Percentiles rank a stretch among this genome's conserved stretches.
phyloP scores from a whole-genome alignment of 2,797 vertebrate species.

The Rhynchotus rufescens region DNA sequence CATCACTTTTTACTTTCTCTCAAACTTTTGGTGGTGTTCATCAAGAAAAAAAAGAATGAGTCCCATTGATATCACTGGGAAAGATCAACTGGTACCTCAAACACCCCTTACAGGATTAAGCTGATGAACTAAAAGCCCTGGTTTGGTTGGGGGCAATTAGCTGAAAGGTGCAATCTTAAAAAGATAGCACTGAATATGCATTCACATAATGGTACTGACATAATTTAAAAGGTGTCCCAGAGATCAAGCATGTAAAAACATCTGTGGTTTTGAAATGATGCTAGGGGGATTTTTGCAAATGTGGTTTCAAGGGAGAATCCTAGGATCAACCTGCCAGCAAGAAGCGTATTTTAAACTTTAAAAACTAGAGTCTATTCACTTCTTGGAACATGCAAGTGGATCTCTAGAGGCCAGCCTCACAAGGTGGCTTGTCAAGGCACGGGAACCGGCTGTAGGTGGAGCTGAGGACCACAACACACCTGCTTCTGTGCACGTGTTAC shows the following conservation, averaged over 20 bases:
- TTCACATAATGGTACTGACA: neutral
- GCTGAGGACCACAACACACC: fast-evolving
- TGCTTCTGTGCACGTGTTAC: neutral
- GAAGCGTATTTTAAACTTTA: neutral
- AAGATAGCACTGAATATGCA: fast-evolving
- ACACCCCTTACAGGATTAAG: neutral
- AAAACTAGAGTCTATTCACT: neutral
- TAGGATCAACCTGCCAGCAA: neutral
- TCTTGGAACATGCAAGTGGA: neutral
- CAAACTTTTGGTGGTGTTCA: neutral
- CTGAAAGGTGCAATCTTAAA: neutral
- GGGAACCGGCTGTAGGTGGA: neutral
- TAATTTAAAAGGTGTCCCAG: neutral
- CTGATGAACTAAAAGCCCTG: neutral
- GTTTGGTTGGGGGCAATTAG: neutral
- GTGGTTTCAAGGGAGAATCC: neutral
- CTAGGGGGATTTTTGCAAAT: neutral
- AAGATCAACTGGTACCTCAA: neutral
- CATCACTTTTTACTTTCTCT: neutral
- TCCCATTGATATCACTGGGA: neutral
- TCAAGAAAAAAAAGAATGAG: neutral
- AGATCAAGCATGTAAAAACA: neutral
- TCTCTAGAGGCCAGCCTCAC: neutral
- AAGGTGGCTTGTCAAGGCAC: neutral
- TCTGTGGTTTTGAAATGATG: neutral